These are phyloP conservation scores for Megaptera novaeangliae DNA, from an alignment of 2,113 vertebrate species.

Conservation along the genomic window DNA sequence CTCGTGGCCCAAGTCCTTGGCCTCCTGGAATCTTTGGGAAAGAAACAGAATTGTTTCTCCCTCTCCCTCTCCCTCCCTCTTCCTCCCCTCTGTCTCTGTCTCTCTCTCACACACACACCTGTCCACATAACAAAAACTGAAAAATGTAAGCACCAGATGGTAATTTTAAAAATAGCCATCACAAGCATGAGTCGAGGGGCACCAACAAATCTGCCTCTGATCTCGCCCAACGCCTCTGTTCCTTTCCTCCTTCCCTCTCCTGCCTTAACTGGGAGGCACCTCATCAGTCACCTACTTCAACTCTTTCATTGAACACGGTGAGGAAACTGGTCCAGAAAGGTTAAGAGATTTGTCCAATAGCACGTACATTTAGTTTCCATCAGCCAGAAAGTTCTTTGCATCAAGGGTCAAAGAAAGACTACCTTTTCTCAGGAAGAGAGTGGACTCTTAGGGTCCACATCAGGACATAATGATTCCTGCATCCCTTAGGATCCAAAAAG, in stretches of 20 bases:
- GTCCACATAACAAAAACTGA: slow-evolving; percentile 24
- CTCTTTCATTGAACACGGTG: neutral
- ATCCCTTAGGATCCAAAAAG: neutral
- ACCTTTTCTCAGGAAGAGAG: neutral
- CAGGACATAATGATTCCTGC: neutral
- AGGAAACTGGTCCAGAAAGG: neutral
- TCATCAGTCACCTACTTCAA: neutral
- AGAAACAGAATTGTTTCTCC: neutral
- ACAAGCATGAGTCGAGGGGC: neutral
- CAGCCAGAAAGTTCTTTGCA: neutral
- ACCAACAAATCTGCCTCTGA: neutral
- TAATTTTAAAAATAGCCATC: slow-evolving; percentile 22
- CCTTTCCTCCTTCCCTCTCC: neutral
- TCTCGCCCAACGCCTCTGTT: neutral
- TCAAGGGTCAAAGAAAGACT: neutral
- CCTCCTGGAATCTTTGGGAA: neutral
- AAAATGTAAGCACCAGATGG: slow-evolving; percentile 27
- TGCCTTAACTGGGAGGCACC: neutral
- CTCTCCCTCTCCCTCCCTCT: neutral
- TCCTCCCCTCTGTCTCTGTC: no score
- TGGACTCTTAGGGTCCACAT: neutral
- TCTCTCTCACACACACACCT: neutral
- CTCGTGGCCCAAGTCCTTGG: neutral
- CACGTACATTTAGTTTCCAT: neutral
- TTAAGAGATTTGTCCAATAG: neutral